Conservation (phyloP, 2,113 vertebrate species). For the Dipodomys spectabilis region DNA sequence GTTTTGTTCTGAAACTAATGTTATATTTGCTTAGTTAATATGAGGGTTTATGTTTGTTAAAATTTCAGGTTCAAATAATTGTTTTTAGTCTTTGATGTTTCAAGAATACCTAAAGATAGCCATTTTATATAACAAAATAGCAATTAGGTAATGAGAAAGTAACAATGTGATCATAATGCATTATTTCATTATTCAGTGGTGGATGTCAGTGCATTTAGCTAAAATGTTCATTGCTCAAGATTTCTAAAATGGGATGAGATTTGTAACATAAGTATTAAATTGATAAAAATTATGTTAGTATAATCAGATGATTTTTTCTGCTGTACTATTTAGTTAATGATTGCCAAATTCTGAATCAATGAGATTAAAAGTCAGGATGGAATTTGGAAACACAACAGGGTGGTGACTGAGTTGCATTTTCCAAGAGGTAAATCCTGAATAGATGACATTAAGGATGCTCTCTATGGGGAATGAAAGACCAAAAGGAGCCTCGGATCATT, state of each 20-base stretch:
- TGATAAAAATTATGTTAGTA: not conserved
- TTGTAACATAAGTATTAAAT: constrained; percentile 49
- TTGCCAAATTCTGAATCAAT: constrained; percentile 61
- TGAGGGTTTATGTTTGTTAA: not conserved
- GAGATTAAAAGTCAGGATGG: constrained; percentile 34
- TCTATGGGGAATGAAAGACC: constrained; percentile 6
- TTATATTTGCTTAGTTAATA: not conserved
- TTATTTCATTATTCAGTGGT: constrained; percentile 15
- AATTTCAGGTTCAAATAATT: constrained; percentile 10
- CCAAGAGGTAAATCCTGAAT: not conserved
- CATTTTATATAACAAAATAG: not conserved
- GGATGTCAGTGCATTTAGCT: not conserved
- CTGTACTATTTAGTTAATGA: not conserved
- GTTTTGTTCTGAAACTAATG: constrained; percentile 40
- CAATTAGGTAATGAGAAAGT: not conserved
- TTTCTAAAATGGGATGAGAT: constrained; percentile 13
- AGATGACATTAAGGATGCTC: not conserved
- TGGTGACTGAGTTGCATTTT: not conserved
- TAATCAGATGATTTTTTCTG: constrained; percentile 32
- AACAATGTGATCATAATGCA: not conserved
- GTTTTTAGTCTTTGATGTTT: constrained; percentile 25
- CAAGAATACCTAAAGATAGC: not conserved
- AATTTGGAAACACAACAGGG: constrained; percentile 30
- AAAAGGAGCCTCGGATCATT: constrained; percentile 28
- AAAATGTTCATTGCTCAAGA: constrained; percentile 7